Evolutionary conservation across 2,888 invertebrate species (phyloP), one percentile per base, ranked within the genome.

Genomic region (Esperia sulphurella): DNA sequence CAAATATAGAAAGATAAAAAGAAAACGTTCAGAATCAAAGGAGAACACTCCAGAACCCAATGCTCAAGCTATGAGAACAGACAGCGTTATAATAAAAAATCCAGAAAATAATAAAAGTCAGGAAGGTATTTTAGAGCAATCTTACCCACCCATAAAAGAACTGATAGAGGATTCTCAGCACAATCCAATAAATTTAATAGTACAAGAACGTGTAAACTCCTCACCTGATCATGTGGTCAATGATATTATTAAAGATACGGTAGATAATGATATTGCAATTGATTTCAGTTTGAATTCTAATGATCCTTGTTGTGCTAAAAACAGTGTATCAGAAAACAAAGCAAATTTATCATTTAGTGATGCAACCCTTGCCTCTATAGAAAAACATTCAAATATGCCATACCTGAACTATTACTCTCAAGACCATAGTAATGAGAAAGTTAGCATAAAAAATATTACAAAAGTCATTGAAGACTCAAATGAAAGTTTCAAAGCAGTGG

Each of bases 51-150:
- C 49, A 51, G 47, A 52, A 31, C 43, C 46, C 8, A 53, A 21
- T 48, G 54, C 57, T 42, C 75, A 71, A 54, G 61, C 63, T 53
- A 54, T 70, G 37, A 75, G 89, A 69, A 86, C 79, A 33, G 81
- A 89, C 53, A 89, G 89, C 63, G 89, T 89, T 1, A 89, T 89
- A 31, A 88, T 88, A 51, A 86, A 88, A 74, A 89, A 88, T 70
- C 88, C 88, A 9, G 89, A 89, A 52, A 87, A 79, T 57, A 53
- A 57, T 2, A 82, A 76, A 63, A 65, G 58, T 46, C 57, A 56
- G 41, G 76, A 78, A 52, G 66, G 72, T 45, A 63, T 51, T 50
- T 48, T 53, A 1, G 61, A 52, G 3, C 52, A 37, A 43, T 45
- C 21, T 28, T 13, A 39, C 14, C 41, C n/a, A 6, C 31, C 21